phyloP scores from a whole-genome alignment of 2,113 vertebrate genomes.

The Lagenorhynchus albirostris region DNA sequence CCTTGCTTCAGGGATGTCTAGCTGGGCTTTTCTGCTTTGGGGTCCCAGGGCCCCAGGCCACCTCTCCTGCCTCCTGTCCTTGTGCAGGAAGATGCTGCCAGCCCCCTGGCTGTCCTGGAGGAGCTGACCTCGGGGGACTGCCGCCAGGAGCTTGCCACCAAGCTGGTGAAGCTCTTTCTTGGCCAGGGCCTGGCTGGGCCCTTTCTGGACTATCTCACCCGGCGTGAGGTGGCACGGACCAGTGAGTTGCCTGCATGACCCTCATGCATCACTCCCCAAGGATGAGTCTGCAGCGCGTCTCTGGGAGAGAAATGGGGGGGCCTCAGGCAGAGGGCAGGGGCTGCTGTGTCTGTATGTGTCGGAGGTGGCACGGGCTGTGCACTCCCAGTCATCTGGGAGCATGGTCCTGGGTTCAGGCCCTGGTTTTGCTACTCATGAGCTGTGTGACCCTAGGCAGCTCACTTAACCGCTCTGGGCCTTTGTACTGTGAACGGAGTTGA shows the following conservation, averaged over 20 bases:
- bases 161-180: conserved; percentile 92
- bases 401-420: not conserved
- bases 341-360: too few relatives aligned
- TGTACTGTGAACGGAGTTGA: not conserved
- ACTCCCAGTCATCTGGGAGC: not conserved
- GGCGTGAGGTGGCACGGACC: conserved; percentile 89
- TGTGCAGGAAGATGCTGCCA: conserved; percentile 81
- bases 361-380: not conserved
- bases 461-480: not conserved
- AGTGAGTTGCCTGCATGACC: conserved; percentile 78
- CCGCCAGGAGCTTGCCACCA: conserved; percentile 91
- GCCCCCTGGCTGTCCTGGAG: conserved; percentile 89
- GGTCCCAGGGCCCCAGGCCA: not conserved
- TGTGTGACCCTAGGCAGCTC: not conserved
- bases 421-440: not conserved
- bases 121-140: conserved; percentile 90
- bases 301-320: not conserved
- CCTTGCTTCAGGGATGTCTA: too few relatives aligned
- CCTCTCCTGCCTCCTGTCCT: not conserved
- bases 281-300: not conserved
- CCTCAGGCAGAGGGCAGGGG: not conserved
- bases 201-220: conserved; percentile 91
- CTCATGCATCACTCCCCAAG: not conserved
- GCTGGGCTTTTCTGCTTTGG: not conserved
- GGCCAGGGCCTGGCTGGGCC: conserved; percentile 89